Conservation (phyloP, 1,140 invertebrate genomes). For the Cryptotermes secundus region DNA sequence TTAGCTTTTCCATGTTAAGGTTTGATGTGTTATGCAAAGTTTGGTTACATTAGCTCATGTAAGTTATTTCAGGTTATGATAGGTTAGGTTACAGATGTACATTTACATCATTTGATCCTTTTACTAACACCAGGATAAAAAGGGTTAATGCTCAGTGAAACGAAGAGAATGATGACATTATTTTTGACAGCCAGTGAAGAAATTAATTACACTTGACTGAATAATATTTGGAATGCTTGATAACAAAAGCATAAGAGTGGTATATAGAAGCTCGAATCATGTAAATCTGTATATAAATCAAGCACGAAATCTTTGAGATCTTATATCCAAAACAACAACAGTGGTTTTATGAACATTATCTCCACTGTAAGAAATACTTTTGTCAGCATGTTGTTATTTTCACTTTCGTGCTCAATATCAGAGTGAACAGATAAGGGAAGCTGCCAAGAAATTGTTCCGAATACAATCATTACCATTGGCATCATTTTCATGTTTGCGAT, state of each 20-base stretch:
- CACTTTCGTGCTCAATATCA: constrained; percentile 25
- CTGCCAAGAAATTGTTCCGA: constrained; percentile 29
- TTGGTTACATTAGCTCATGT: too few relatives aligned
- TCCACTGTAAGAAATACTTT: neutral
- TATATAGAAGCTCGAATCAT: neutral
- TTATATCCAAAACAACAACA: neutral
- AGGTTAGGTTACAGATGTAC: too few relatives aligned
- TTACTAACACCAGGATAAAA: too few relatives aligned
- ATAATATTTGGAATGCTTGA: neutral
- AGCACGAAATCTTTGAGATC: neutral
- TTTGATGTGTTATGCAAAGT: too few relatives aligned
- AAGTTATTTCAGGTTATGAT: too few relatives aligned
- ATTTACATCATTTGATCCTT: too few relatives aligned
- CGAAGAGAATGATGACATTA: neutral
- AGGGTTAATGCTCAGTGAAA: neutral
- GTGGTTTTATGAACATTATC: neutral
- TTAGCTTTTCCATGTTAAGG: too few relatives aligned
- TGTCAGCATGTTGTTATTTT: neutral
- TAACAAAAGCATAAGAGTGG: neutral
- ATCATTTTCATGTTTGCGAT: constrained; percentile 33
- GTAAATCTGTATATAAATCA: neutral
- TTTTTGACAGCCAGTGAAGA: neutral
- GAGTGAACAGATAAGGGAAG: neutral
- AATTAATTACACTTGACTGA: neutral
- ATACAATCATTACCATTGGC: constrained; percentile 32